Base-by-base conservation (phyloP, 2,113 vertebrate genomes). In the Spermophilus dauricus region DNA sequence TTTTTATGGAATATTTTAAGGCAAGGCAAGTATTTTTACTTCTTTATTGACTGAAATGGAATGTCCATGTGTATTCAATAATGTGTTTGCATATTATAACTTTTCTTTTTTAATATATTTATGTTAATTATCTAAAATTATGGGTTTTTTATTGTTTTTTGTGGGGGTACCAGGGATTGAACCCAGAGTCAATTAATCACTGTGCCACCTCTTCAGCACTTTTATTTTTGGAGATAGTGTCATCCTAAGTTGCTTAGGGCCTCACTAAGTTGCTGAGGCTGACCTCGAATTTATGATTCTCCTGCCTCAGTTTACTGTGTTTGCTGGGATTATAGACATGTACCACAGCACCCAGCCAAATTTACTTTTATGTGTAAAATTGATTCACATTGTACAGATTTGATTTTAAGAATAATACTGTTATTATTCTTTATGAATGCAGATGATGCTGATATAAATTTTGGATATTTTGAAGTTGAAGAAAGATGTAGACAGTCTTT, bases 391-490 rank as follows among this genome's bases (percentile, higher is more conserved):
- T 85, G 95, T 65, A 84, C 37, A 97, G 76, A 34, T 87, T 69
- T 93, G 86, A 88, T 76, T 2, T 94, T 95, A 42, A 82, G 51
- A 80, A 78, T 56, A 56, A 89, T 89, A 86, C 2, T 0, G 80
- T 92, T 97, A 2, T 39, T 96, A 97, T 2, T 18, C 39, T 95
- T 72, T 83, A 90, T 97, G 85, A 17, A 76, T 98, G 2, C 84
- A 99, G 99, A 97, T 98, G 97, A 96, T 95, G 56, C 34, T 89
- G 98, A 98, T 90, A 97, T 99, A 94, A 98, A 56, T 53, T 97
- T 98, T 97, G 96, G 95, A 48, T 98, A 98, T 69, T 4, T 1
- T 97, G 98, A 99, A 98, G 97, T 96, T 80, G 99, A 99, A 96
- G 97, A 98, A 96, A 98, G 85, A 61, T 98, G 98, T 92, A 97